A percentile compares a stretch with the other conserved stretches of the same genome.
Evolutionary conservation across 2,888 invertebrate species (phyloP).

Genomic region (Cordilura impudica): DNA sequence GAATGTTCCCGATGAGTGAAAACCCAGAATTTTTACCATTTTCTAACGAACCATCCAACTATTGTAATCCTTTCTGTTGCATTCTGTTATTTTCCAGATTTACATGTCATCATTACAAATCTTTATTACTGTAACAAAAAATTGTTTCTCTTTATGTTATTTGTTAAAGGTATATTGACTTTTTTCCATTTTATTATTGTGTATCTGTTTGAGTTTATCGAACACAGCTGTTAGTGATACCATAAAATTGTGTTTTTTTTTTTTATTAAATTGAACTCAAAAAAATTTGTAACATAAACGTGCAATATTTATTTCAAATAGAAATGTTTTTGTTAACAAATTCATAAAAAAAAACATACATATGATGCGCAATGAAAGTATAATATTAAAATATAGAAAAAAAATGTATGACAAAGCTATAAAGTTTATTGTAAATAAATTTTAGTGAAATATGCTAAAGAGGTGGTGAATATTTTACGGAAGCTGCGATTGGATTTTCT

Average conservation of each 20-base stretch:
- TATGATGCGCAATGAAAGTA: not conserved
- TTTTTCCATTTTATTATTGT: constrained; percentile 5
- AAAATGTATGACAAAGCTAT: no score
- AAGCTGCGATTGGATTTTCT: no score
- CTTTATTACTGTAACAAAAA: not conserved
- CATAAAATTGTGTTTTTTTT: constrained; percentile 25
- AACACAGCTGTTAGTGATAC: constrained; percentile 46
- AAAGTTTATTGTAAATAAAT: no score
- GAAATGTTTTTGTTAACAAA: constrained; percentile 13
- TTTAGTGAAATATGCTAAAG: no score
- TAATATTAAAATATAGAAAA: not conserved
- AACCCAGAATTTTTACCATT: no score
- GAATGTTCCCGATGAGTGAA: no score
- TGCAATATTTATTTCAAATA: constrained; percentile 31
- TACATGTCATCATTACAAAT: no score
- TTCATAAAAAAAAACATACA: not conserved
- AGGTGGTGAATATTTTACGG: no score
- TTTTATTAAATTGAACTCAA: constrained; percentile 53
- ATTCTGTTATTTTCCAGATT: no score
- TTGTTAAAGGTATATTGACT: not conserved
- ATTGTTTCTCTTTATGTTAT: not conserved
- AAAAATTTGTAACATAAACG: constrained; percentile 26
- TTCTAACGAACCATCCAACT: no score
- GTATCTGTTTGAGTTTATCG: constrained; percentile 20
- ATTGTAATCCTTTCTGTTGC: no score